phyloP scores from a whole-genome alignment of 2,888 invertebrate genomes.

The Scaptomyza parva region DNA sequence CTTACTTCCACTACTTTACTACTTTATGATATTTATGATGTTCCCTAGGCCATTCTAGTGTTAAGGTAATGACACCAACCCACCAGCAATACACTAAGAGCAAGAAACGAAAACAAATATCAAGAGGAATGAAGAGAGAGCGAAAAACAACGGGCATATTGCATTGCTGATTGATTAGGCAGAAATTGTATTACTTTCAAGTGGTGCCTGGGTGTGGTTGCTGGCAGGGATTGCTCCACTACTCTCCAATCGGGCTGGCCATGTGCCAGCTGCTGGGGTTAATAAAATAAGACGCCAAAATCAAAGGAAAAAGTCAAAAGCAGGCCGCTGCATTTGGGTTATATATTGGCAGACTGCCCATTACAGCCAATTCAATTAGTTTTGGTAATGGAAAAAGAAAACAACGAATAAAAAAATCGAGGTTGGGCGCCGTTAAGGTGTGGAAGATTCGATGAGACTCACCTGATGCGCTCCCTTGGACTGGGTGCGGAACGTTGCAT shows the following conservation, averaged over 20 bases:
- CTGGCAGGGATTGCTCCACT: conserved; percentile 9
- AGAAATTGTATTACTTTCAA: conserved; percentile 55
- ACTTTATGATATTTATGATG: too few relatives aligned
- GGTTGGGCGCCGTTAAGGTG: conserved; percentile 19
- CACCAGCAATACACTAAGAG: conserved; percentile 19
- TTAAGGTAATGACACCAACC: conserved; percentile 44
- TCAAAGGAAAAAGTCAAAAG: conserved; percentile 56
- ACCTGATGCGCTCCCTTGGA: conserved; percentile 79
- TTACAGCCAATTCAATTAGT: conserved; percentile 65
- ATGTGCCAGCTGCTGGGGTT: conserved; percentile 51
- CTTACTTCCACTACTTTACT: too few relatives aligned
- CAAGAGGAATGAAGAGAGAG: conserved; percentile 1
- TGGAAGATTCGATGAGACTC: conserved; percentile 39
- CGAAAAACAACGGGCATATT: too few relatives aligned
- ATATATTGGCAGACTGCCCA: conserved; percentile 51
- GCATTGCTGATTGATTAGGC: conserved; percentile 63
- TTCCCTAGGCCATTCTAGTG: conserved; percentile 42
- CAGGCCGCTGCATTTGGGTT: conserved; percentile 33
- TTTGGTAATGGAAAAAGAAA: conserved; percentile 24
- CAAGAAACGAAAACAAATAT: neutral
- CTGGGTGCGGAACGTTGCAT: conserved; percentile 63
- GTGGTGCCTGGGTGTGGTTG: conserved; percentile 45
- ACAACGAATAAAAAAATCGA: neutral
- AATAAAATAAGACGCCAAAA: conserved; percentile 50
- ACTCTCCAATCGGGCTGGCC: conserved; percentile 48